A percentile compares a stretch with the other conserved stretches of the same genome.
These are phyloP conservation scores for Callipepla squamata DNA, from an alignment of 2,113 vertebrate genomes.

Conservation along the genomic window DNA sequence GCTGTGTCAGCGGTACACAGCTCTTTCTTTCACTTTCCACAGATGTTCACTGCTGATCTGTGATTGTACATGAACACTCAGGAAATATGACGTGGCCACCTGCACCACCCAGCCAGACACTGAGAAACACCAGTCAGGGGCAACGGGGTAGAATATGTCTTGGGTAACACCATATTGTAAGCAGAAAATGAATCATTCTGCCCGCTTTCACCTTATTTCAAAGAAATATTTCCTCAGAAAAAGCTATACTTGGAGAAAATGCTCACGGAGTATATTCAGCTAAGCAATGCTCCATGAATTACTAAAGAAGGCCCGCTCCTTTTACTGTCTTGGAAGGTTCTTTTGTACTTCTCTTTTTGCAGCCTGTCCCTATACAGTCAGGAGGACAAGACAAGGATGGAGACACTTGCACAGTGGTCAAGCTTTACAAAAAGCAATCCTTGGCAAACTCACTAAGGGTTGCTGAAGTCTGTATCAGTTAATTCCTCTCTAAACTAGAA, in stretches of 20 bases:
- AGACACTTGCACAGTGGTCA: not conserved
- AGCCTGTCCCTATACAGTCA: not conserved
- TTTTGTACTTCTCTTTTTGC: not conserved
- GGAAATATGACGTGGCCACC: not conserved
- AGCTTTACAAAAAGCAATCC: not conserved
- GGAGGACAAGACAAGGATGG: not conserved
- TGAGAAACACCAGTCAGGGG: not conserved
- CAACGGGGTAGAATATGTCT: not conserved
- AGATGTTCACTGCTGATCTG: not conserved
- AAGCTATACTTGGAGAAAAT: not conserved
- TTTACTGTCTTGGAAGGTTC: not conserved
- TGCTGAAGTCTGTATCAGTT: accelerated
- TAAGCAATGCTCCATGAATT: not conserved
- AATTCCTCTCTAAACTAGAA: not conserved
- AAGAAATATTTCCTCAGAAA: not conserved
- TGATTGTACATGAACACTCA: not conserved
- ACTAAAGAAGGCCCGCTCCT: not conserved
- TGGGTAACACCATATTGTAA: not conserved
- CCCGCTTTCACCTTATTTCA: not conserved
- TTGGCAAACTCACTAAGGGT: not conserved
- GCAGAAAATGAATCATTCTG: not conserved
- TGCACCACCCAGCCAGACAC: not conserved
- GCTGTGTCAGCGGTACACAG: not conserved
- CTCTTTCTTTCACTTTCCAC: conserved; percentile 20
- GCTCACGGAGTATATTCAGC: not conserved